phyloP scores from a whole-genome alignment of 2,113 vertebrate genomes.

The Grammomys dolichurus region DNA sequence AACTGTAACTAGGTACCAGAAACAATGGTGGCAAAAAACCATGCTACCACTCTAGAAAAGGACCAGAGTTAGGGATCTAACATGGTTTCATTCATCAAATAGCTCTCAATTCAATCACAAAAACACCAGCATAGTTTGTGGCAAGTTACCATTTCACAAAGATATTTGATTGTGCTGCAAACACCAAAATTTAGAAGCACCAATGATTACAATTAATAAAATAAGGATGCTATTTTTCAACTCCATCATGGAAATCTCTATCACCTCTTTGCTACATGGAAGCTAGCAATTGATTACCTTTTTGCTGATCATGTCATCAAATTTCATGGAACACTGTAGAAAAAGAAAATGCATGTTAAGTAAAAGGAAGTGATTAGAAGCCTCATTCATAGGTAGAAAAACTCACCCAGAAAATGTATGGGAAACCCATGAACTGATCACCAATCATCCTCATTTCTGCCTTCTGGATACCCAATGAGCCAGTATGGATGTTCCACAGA shows the following conservation, averaged over 20 bases:
- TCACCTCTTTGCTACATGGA: background rate
- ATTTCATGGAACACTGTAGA: background rate
- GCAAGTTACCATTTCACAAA: background rate
- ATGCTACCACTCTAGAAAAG: background rate
- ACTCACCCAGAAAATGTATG: accelerated
- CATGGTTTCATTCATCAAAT: background rate
- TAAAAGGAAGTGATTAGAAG: background rate
- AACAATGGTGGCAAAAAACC: background rate
- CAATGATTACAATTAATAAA: background rate
- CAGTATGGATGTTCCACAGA: background rate
- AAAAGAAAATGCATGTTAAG: background rate
- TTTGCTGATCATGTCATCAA: background rate
- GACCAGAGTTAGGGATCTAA: accelerated
- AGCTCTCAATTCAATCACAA: background rate
- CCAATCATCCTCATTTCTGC: background rate
- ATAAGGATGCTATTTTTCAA: background rate
- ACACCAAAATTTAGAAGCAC: background rate
- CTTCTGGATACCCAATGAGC: background rate
- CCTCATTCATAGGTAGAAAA: background rate
- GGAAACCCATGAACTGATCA: background rate
- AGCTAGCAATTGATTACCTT: background rate
- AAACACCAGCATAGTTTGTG: background rate
- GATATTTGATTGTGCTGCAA: background rate
- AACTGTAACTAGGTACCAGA: background rate
- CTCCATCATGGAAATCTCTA: background rate